A percentile compares a stretch with the other conserved stretches of the same genome.
Conservation (phyloP, 2,888 invertebrate species). For the Protophormia terraenovae region DNA sequence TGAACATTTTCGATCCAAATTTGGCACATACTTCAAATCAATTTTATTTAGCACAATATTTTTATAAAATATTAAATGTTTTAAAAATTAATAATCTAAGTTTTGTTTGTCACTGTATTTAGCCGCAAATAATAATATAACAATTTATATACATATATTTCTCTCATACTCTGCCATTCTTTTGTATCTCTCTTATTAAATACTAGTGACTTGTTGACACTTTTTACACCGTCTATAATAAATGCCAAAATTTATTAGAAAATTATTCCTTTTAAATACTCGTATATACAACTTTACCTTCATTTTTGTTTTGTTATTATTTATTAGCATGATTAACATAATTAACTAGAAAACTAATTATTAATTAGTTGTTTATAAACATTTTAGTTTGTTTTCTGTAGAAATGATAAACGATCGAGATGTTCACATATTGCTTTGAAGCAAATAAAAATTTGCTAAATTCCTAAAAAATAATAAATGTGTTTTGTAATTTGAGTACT, state of each 20-base stretch:
- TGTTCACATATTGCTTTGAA: not conserved
- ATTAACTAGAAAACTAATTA: slow-evolving; percentile 17
- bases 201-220: not conserved
- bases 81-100: too few species aligned
- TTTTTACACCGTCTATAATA: not conserved
- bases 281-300: not conserved
- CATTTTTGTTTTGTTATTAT: not conserved
- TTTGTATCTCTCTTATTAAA: too few species aligned
- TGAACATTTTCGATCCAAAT: too few species aligned
- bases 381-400: not conserved
- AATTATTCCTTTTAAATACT: not conserved
- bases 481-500: slow-evolving; percentile 19
- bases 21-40: too few species aligned
- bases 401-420: not conserved
- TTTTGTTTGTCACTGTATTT: too few species aligned
- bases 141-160: too few species aligned
- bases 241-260: not conserved
- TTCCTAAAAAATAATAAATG: not conserved
- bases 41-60: too few species aligned
- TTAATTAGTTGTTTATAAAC: not conserved
- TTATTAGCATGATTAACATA: slow-evolving; percentile 9
- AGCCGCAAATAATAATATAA: too few species aligned
- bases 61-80: too few species aligned
- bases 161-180: too few species aligned
- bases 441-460: not conserved